Percentiles rank a stretch among this genome's conserved stretches.
Evolutionary conservation across 2,113 vertebrate genomes (phyloP).

Genomic region (Neolamprologus variostigma): DNA sequence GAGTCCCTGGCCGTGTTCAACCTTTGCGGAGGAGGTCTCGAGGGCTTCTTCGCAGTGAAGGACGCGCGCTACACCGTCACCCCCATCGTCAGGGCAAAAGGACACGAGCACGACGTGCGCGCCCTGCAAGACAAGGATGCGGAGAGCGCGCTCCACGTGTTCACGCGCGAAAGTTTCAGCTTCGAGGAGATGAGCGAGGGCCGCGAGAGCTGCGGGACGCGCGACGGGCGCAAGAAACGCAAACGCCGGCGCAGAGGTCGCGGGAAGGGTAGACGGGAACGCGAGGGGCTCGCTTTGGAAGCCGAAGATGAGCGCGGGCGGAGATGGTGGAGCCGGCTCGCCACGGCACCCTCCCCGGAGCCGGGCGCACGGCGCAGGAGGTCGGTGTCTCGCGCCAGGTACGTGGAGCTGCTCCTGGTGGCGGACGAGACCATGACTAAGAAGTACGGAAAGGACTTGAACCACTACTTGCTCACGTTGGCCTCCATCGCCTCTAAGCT

Average conservation of each 20-base stretch:
- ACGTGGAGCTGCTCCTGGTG: constrained; percentile 94
- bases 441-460: constrained; percentile 87
- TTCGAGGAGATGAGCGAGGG: constrained; percentile 74
- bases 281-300: background rate
- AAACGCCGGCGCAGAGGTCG: background rate
- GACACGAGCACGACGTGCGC: constrained; percentile 66
- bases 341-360: background rate
- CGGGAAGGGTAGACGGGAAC: background rate
- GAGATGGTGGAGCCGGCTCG: constrained; percentile 21
- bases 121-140: constrained; percentile 74
- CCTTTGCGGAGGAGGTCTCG: constrained; percentile 83
- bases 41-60: constrained; percentile 86
- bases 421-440: constrained; percentile 87
- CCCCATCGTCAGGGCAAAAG: constrained; percentile 65
- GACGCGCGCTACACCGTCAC: constrained; percentile 80
- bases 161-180: constrained; percentile 80
- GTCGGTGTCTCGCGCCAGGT: constrained; percentile 86
- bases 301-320: background rate
- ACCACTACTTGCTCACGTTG: constrained; percentile 92
- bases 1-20: constrained; percentile 86
- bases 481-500: constrained; percentile 89
- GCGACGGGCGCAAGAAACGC: constrained; percentile 41
- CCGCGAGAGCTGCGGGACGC: constrained; percentile 59
- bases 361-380: constrained; percentile 50
- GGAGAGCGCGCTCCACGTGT: constrained; percentile 72